Evolutionary conservation across 2,113 vertebrate genomes (phyloP).

Genomic region (Ahaetulla prasina): DNA sequence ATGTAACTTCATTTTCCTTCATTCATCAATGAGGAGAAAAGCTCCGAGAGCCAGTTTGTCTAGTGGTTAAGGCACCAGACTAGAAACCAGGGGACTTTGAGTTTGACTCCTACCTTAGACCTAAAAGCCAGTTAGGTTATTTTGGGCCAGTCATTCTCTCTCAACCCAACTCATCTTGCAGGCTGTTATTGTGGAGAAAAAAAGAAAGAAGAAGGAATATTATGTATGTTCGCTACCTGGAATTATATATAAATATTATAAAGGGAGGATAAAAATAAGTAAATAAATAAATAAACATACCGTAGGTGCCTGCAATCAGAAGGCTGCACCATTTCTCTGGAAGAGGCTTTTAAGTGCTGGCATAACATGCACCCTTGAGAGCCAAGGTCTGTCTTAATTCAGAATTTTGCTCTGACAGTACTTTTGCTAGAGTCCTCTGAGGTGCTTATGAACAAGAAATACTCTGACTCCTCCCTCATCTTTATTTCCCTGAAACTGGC

Average conservation of each 20-base stretch:
- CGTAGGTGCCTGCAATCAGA: not conserved
- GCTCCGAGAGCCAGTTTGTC: not conserved
- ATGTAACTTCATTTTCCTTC: not conserved
- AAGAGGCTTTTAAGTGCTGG: not conserved
- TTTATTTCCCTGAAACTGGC: not conserved
- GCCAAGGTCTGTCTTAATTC: not conserved
- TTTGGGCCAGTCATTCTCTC: not conserved
- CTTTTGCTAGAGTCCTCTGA: not conserved
- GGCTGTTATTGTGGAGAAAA: not conserved
- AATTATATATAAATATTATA: not conserved
- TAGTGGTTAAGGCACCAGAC: not conserved
- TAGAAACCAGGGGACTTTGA: not conserved
- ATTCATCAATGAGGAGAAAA: not conserved
- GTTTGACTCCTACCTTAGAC: not conserved
- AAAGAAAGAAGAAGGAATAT: not conserved
- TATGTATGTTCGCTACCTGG: not conserved
- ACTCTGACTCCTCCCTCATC: not conserved
- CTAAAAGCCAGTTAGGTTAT: not conserved
- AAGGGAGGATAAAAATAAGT: not conserved
- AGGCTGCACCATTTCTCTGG: not conserved
- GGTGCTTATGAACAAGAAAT: not conserved
- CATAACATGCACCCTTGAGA: not conserved
- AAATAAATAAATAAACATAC: not conserved
- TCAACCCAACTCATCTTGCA: not conserved
- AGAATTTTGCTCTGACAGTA: not conserved